Base-by-base conservation (phyloP, 1,140 invertebrate species). In the Sinella curviseta region DNA sequence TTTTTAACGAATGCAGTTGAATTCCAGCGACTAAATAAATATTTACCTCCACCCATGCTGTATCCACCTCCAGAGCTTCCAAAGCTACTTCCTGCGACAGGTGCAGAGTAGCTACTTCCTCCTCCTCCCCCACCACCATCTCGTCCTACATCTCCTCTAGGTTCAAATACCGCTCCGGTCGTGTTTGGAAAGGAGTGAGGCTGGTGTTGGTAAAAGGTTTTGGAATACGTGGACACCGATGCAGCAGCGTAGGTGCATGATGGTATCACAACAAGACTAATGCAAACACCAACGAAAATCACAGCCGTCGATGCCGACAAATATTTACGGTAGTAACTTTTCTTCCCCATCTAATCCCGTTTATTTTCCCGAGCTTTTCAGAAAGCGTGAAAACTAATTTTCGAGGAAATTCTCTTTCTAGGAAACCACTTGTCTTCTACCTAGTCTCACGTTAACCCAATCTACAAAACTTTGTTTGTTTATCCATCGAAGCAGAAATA, bases 21-120 rank as follows among this genome's bases (percentile, higher is more conserved):
- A 4, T 17, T 17, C 39, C 39, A 48, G 39, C 39, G 39, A 33
- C 2, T n/a, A n/a, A n/a, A n/a, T n/a, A n/a, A n/a, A n/a, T n/a
- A n/a, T n/a, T n/a, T n/a, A n/a, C 67, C 39, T 26, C 73, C 74
- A 17, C 73, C 78, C 65, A 70, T 70, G n/a, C 65, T 70, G 31
- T 70, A 55, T 4, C 74, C 78, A 4, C 60, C 78, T 17, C 74
- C 78, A 33, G 65, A 77, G 3, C 48, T 48, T 24, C 74, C 74
- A 17, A 36, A 36, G 31, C 74, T 54, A 75, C 74, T 30, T 74
- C 16, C 70, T 20, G 8, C 70, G 3, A 12, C 70, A 24, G 8
- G 12, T 16, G 12, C 24, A 60, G 39, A 48, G 3, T 26, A 60
- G 57, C 12, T 60, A 60, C 57, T n/a, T 26, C 57, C 12, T 60